Conservation (phyloP, 2,888 invertebrate genomes). For the Lymantria dispar region DNA sequence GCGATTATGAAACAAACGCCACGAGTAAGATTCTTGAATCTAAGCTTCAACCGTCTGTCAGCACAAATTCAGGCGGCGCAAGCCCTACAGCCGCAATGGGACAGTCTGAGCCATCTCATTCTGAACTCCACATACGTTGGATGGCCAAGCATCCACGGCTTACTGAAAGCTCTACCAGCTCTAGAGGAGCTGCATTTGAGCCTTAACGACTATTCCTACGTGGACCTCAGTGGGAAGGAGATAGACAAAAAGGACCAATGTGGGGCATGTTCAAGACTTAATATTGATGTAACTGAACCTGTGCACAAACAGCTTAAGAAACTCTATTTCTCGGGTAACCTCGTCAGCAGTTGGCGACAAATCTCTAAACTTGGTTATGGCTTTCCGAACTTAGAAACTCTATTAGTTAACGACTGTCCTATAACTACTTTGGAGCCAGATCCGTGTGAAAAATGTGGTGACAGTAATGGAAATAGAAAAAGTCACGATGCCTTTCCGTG, state of each 20-base stretch:
- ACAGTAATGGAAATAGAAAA: conserved; percentile 73
- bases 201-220: conserved; percentile 92
- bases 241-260: conserved; percentile 63
- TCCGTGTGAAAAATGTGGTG: conserved; percentile 81
- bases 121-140: conserved; percentile 93
- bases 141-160: conserved; percentile 90
- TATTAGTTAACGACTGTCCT: conserved; percentile 94
- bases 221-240: conserved; percentile 83
- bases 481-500: conserved; percentile 84
- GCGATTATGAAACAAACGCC: conserved; percentile 94
- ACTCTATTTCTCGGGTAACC: conserved; percentile 94
- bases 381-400: conserved; percentile 92
- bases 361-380: conserved; percentile 91
- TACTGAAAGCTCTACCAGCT: conserved; percentile 89
- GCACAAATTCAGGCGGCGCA: conserved; percentile 85
- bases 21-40: conserved; percentile 93
- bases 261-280: conserved; percentile 66
- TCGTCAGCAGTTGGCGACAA: conserved; percentile 91
- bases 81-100: conserved; percentile 73
- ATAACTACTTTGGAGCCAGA: conserved; percentile 84
- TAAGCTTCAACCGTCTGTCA: conserved; percentile 93
- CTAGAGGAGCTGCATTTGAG: conserved; percentile 96
- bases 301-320: conserved; percentile 88
- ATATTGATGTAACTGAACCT: conserved; percentile 55
- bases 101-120: conserved; percentile 88